Evolutionary conservation across 1,140 invertebrate species (phyloP).

Genomic region (Drosophila tsacasi): DNA sequence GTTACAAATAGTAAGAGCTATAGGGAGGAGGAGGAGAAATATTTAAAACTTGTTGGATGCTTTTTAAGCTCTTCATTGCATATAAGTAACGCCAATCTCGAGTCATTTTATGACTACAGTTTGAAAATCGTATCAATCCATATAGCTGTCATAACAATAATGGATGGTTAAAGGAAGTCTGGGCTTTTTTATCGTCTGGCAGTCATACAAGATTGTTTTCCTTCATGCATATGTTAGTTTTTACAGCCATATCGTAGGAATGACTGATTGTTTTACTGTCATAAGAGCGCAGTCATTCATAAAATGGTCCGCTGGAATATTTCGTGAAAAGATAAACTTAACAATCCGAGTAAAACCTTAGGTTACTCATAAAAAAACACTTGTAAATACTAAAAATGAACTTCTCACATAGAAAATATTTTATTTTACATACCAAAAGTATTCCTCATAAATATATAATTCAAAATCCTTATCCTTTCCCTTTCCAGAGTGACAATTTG

Average conservation of each 20-base stretch:
- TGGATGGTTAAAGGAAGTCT: constrained; percentile 5
- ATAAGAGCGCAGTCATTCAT: constrained; percentile 13
- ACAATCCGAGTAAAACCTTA: background rate
- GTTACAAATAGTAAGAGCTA: too few species aligned
- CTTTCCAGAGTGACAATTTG: constrained; percentile 35
- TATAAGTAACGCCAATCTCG: background rate
- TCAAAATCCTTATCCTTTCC: background rate
- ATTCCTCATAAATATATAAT: background rate
- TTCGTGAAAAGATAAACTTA: background rate
- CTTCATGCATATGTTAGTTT: background rate
- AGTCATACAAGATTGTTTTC: background rate
- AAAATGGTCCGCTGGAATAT: background rate
- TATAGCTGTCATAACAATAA: constrained; percentile 2
- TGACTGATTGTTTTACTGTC: constrained; percentile 11
- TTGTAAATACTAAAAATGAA: too few species aligned
- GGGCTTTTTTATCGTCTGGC: constrained; percentile 7
- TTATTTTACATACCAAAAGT: background rate
- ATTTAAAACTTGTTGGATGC: too few species aligned
- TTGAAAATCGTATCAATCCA: background rate
- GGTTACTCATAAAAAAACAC: too few species aligned
- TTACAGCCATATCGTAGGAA: background rate
- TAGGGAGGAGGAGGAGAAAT: too few species aligned
- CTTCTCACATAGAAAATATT: too few species aligned
- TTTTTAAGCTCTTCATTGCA: background rate
- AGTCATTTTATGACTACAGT: background rate